Evolutionary conservation across 2,888 invertebrate genomes (phyloP), one percentile per base, ranked within the genome.

Genomic region (Acanthopleura granulata): DNA sequence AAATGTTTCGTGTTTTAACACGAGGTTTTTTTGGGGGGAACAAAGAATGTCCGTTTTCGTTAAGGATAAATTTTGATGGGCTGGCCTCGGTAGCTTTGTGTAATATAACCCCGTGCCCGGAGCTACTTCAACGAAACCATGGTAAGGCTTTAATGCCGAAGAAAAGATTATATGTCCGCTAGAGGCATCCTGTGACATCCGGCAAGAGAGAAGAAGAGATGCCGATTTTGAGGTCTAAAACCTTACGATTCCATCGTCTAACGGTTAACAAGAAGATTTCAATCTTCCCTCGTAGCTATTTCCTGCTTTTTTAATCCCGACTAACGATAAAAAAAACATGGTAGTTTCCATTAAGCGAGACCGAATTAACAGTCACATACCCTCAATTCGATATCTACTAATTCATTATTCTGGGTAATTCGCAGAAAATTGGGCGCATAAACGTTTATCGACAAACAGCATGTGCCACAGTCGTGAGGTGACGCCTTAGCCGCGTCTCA

Each of bases 361-460:
- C 40, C 40, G 40, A 40, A 40, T 40, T 40, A 40, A 40, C 40
- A 40, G 40, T 40, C 40, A 40, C 40, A 61, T 22, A 25, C 61
- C 61, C 61, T 61, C 61, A 61, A 61, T 25, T 61, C 61, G 61
- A 61, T 61, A n/a, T 61, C 61, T 61, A 25, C 61, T n/a, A 61
- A 6, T 61, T 61, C 61, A 61, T 61, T 61, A 61, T 61, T 25
- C 25, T n/a, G 61, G 61, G 61, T 61, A 61, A 61, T 61, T 22
- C 61, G 61, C n/a, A 25, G n/a, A 61, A 61, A 61, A 61, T 61
- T 61, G 25, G 61, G 61, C 61, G 12, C n/a, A 61, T 61, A 61
- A 61, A 61, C 61, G 61, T 22, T 61, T 61, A 61, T 61, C 61
- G n/a, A 61, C 61, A 25, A 61, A n/a, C 25, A 61, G n/a, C 61